phyloP scores from a whole-genome alignment of 2,888 invertebrate species.

The Fragum whitleyi region DNA sequence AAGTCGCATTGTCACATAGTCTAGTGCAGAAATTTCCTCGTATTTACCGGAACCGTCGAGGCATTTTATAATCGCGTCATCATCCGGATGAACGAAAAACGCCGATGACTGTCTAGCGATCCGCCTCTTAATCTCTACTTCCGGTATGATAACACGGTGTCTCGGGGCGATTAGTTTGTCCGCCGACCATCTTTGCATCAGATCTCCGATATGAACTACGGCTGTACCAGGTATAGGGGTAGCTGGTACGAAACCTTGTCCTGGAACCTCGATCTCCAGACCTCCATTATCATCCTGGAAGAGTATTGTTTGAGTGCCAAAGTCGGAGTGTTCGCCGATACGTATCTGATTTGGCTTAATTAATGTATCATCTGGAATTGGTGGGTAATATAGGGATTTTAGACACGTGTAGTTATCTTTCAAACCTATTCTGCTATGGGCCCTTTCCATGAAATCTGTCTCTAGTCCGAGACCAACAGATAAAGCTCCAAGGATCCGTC shows the following conservation, averaged over 20 bases:
- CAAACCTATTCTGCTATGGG: conserved; percentile 32
- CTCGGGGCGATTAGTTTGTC: conserved; percentile 89
- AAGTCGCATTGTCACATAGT: conserved; percentile 55
- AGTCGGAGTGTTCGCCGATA: conserved; percentile 74
- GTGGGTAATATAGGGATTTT: conserved; percentile 40
- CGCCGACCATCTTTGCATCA: conserved; percentile 91
- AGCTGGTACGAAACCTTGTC: conserved; percentile 90
- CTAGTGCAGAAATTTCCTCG: conserved; percentile 65
- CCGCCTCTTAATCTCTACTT: conserved; percentile 39
- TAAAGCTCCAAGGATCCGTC: conserved; percentile 36
- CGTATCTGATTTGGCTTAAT: conserved; percentile 69
- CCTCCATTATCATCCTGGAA: conserved; percentile 73
- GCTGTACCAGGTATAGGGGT: conserved; percentile 92
- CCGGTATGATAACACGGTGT: conserved; percentile 70
- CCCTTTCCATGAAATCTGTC: conserved; percentile 19
- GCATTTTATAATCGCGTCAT: conserved; percentile 63
- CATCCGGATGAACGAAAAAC: conserved; percentile 71
- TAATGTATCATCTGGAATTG: conserved; percentile 22
- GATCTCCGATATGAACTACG: conserved; percentile 91
- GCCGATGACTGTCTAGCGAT: conserved; percentile 64
- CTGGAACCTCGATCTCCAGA: conserved; percentile 61
- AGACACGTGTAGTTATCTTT: conserved; percentile 30
- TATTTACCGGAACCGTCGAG: conserved; percentile 76
- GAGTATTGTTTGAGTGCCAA: conserved; percentile 67
- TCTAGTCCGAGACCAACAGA: conserved; percentile 40